Conservation (phyloP, 2,113 vertebrate genomes). For the Dromas ardeola region DNA sequence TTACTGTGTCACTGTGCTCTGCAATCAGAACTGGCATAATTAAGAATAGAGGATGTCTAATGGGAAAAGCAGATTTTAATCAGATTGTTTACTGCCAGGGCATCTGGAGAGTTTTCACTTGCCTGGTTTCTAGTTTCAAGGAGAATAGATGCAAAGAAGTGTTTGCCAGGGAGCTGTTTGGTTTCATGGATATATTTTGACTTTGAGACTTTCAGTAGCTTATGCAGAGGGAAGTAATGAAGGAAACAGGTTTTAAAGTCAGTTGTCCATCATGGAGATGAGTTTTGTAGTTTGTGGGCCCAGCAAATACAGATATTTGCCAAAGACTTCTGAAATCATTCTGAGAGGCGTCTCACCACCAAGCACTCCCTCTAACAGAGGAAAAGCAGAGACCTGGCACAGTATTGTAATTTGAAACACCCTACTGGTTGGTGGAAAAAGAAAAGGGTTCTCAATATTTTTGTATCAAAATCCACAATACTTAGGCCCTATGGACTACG, state of each 20-base stretch:
- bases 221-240: conserved; percentile 5
- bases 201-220: neutral
- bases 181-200: conserved; percentile 24
- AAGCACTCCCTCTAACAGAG: neutral
- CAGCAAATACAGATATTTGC: neutral
- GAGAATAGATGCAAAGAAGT: neutral
- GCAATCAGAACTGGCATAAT: neutral
- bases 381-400: neutral
- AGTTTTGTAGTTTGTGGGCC: neutral
- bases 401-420: conserved; percentile 8
- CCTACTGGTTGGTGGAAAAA: neutral
- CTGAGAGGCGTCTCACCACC: neutral
- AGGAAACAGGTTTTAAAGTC: conserved; percentile 45
- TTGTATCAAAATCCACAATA: neutral
- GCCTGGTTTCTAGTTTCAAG: conserved; percentile 45
- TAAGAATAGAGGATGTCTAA: neutral
- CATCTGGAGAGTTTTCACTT: conserved; percentile 58
- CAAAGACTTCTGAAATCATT: conserved; percentile 14
- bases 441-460: neutral
- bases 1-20: neutral
- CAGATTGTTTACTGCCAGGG: conserved; percentile 24
- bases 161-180: conserved; percentile 24
- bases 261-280: neutral
- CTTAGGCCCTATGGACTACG: neutral
- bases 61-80: conserved; percentile 49